Evolutionary conservation across 2,888 invertebrate species (phyloP), one percentile per base, ranked within the genome.

Genomic region (Branchipolynoe longqiensis): DNA sequence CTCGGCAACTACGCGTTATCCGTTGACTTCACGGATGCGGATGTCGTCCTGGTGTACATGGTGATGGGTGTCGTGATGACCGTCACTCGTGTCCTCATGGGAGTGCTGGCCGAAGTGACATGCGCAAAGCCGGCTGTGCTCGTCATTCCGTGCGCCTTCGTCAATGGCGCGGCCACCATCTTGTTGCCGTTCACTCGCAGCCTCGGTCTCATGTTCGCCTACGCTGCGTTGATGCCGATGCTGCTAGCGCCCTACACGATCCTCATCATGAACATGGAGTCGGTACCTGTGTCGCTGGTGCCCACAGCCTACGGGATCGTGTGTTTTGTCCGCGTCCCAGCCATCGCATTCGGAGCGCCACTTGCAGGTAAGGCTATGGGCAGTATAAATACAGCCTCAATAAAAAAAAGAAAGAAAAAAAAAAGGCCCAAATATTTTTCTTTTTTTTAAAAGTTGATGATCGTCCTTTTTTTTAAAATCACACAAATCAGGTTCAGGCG

Each of bases 321-420:
- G 14, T 69, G 69, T 22, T 69, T 69, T 38, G 33, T 69, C 69
- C 22, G 69, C 38, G 69, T 69, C 1, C 69, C 69, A 14, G 69
- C 36, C 14, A 33, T 6, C 38, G 69, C 69, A 3, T 69, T 69
- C 38, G 69, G 69, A 0, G 69, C 69, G 14, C 69, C 69, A 3
- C 36, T 69, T 8, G 69, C 69, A 69, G 69, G 69, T 69, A 62
- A n/a, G n/a, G n/a, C n/a, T n/a, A n/a, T n/a, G n/a, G n/a, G n/a
- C n/a, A n/a, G n/a, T n/a, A n/a, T n/a, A n/a, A n/a, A n/a, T n/a
- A n/a, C n/a, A n/a, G n/a, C n/a, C n/a, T n/a, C n/a, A n/a, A n/a
- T n/a, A n/a, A n/a, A n/a, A n/a, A n/a, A n/a, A n/a, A n/a, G n/a
- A n/a, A n/a, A n/a, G n/a, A n/a, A n/a, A n/a, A n/a, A n/a, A n/a